Evolutionary conservation across 2,888 invertebrate species (phyloP).

Genomic region (Cephus sareptanus): DNA sequence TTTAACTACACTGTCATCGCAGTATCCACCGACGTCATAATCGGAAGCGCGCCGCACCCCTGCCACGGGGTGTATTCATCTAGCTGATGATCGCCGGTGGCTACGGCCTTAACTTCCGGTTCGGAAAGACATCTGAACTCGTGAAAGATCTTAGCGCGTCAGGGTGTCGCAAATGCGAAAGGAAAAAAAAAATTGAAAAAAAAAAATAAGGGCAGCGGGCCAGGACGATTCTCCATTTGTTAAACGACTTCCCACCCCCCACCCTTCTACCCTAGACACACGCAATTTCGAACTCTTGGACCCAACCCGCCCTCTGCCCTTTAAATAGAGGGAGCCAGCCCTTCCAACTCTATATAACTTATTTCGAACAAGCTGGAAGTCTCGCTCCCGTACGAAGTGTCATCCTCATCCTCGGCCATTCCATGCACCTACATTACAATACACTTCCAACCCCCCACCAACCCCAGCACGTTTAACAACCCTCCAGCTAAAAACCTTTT

Average conservation of each 20-base stretch:
- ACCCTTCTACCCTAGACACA: neutral
- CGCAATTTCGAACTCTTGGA: neutral
- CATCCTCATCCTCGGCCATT: slow-evolving; percentile 1
- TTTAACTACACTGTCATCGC: neutral
- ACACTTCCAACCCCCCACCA: neutral
- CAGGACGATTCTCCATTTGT: neutral
- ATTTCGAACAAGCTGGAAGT: slow-evolving; percentile 2
- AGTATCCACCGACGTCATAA: neutral
- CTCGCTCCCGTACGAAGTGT: neutral
- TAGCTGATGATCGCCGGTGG: too few relatives aligned
- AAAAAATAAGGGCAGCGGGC: slow-evolving; percentile 10
- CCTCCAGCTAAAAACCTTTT: neutral
- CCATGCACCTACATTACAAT: neutral
- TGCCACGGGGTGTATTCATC: neutral
- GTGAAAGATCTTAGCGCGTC: neutral
- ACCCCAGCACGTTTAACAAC: neutral
- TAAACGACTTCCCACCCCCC: neutral
- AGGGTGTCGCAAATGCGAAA: slow-evolving; percentile 6
- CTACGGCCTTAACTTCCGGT: neutral
- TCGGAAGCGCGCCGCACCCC: neutral
- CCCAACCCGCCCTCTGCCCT: slow-evolving; percentile 12
- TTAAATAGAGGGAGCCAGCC: neutral
- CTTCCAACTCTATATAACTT: slow-evolving; percentile 3
- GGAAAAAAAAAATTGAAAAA: slow-evolving; percentile 27
- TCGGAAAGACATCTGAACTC: neutral